Percentiles rank a stretch among this genome's conserved stretches.
phyloP scores from a whole-genome alignment of 2,888 invertebrate genomes.

The Metallyticus violacea region DNA sequence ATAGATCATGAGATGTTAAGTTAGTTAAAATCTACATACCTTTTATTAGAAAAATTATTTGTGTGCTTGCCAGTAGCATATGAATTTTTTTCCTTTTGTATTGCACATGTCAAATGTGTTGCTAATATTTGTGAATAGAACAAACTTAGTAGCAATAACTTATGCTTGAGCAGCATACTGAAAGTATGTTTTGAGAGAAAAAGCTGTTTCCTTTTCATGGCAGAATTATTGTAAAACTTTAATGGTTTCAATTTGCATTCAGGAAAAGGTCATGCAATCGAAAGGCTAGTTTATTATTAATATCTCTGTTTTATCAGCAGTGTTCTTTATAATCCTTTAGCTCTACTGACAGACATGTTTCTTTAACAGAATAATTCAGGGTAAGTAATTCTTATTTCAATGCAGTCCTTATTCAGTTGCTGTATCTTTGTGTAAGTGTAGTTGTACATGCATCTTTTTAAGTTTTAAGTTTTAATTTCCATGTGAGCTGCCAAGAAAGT shows the following conservation, averaged over 20 bases:
- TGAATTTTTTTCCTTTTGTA: neutral
- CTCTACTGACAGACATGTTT: too few species aligned
- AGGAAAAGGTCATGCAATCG: neutral
- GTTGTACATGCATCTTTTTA: too few species aligned
- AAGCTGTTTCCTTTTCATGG: neutral
- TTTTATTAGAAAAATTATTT: neutral
- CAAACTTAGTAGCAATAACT: neutral
- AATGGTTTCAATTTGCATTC: neutral
- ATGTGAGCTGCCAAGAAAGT: too few species aligned
- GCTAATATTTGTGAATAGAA: neutral
- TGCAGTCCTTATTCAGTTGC: too few species aligned
- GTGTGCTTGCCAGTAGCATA: neutral
- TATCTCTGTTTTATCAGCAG: neutral
- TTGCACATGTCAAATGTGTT: neutral
- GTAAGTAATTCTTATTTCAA: too few species aligned
- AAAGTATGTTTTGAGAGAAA: neutral
- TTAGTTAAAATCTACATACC: too few species aligned
- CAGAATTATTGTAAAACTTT: neutral
- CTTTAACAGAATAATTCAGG: too few species aligned
- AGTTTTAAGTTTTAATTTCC: too few species aligned
- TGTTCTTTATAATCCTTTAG: too few species aligned
- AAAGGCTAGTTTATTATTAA: neutral
- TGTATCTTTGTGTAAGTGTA: too few species aligned
- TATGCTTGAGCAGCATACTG: neutral
- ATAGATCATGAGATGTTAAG: too few species aligned